Evolutionary conservation across 1,140 invertebrate species (phyloP), one percentile per base, ranked within the genome.

Genomic region (Diprion similis): DNA sequence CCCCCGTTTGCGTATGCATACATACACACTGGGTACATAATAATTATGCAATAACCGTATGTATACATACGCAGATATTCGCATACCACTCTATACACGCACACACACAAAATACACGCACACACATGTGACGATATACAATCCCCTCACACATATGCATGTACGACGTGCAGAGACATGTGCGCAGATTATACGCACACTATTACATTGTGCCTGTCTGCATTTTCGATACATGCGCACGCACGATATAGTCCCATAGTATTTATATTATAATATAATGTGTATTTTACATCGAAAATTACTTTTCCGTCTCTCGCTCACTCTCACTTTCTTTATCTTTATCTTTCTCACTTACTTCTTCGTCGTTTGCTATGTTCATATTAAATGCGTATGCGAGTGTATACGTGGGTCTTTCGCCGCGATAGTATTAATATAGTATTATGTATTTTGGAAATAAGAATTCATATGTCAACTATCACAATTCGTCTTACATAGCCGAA

Each of bases 231-330:
- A 59, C 51, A 17, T 9, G 24, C 24, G 24, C 24, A 37, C 24
- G 24, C 24, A 37, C 24, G 24, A 37, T 37, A 79, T 81, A 79
- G 80, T 82, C 82, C 82, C 81, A 78, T 83, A 79, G 74, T 82
- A 81, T 79, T 83, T 80, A 83, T 81, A 84, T 15, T 64, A 64
- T 17, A 18, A 64, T 15, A 15, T 15, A 15, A 64, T 17, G 13
- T 64, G 59, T 64, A 18, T 15, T 17, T 64, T 17, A 64, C 13
- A 15, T 64, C 59, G 59, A 15, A 64, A 15, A 64, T 64, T 64
- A 3, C 17, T 17, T 64, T 64, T 64, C 59, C 17, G 2, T 64
- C 59, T 64, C 17, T 64, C 17, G 1, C 59, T 70, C 72, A 10
- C 74, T 46, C 66, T 69, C 47, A 47, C 77, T 67, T 75, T 74